Percentiles rank a stretch among this genome's conserved stretches.
These are phyloP conservation scores for Elephas maximus DNA, from an alignment of 2,113 vertebrate species.

Conservation along the genomic window DNA sequence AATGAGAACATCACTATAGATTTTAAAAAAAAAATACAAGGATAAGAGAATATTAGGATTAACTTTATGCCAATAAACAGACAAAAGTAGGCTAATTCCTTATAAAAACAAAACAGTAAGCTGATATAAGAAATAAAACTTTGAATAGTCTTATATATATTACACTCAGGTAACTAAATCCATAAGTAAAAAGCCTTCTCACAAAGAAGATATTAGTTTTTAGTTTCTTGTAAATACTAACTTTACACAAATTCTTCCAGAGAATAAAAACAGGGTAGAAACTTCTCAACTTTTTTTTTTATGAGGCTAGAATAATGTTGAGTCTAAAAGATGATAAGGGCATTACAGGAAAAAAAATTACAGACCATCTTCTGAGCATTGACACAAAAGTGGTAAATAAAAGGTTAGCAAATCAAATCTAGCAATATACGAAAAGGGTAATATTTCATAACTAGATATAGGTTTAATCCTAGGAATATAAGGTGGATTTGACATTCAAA, in stretches of 20 bases:
- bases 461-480: background rate
- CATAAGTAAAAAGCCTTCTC: constrained; percentile 38
- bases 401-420: background rate
- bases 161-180: background rate
- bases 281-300: background rate
- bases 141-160: background rate
- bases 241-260: background rate
- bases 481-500: background rate
- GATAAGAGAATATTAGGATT: background rate
- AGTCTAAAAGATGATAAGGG: background rate
- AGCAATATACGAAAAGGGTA: constrained; percentile 6
- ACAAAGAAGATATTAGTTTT: background rate
- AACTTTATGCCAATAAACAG: constrained; percentile 23
- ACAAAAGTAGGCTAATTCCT: constrained; percentile 34
- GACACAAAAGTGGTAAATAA: background rate
- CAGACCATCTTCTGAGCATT: background rate
- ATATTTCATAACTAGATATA: background rate
- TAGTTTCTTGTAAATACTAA: background rate
- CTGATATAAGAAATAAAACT: constrained; percentile 3
- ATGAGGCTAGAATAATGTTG: background rate
- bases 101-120: constrained; percentile 12
- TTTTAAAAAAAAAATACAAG: background rate
- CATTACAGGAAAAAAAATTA: background rate
- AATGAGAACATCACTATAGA: background rate
- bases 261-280: background rate